phyloP scores from a whole-genome alignment of 2,113 vertebrate genomes.

The Nematolebias whitei region DNA sequence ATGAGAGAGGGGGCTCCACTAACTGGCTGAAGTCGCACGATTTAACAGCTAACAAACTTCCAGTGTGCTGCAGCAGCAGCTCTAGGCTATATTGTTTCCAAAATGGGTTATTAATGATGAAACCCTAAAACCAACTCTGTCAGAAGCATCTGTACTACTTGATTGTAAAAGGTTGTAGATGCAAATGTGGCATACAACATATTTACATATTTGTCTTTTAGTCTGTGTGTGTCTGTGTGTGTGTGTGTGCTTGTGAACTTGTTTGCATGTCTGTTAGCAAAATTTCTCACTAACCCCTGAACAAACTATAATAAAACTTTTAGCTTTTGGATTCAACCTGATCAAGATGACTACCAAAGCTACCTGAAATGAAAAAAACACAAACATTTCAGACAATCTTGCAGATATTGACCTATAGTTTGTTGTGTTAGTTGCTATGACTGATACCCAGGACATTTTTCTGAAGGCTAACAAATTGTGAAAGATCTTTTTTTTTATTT shows the following conservation, averaged over 20 bases:
- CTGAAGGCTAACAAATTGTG: too few species aligned
- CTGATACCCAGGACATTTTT: too few species aligned
- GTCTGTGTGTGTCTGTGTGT: not conserved
- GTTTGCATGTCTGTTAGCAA: too few species aligned
- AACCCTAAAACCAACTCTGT: conserved; percentile 9
- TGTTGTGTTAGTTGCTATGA: too few species aligned
- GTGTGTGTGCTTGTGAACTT: not conserved
- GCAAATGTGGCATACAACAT: not conserved
- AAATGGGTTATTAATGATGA: conserved; percentile 28
- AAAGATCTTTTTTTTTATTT: too few species aligned
- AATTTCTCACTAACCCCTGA: too few species aligned
- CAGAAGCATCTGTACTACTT: conserved; percentile 25
- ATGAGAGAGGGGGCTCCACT: conserved; percentile 69
- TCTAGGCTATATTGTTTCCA: conserved; percentile 46
- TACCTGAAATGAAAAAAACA: too few species aligned
- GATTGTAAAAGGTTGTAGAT: conserved; percentile 19
- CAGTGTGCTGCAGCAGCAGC: conserved; percentile 35
- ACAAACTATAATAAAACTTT: too few species aligned
- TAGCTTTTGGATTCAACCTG: too few species aligned
- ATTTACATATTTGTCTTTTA: not conserved
- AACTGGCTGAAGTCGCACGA: conserved; percentile 70
- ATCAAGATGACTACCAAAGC: too few species aligned
- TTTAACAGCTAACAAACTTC: conserved; percentile 66
- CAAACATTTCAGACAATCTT: too few species aligned
- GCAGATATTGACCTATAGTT: too few species aligned